phyloP scores from a whole-genome alignment of 2,113 vertebrate genomes.

The Butastur rufipennis region DNA sequence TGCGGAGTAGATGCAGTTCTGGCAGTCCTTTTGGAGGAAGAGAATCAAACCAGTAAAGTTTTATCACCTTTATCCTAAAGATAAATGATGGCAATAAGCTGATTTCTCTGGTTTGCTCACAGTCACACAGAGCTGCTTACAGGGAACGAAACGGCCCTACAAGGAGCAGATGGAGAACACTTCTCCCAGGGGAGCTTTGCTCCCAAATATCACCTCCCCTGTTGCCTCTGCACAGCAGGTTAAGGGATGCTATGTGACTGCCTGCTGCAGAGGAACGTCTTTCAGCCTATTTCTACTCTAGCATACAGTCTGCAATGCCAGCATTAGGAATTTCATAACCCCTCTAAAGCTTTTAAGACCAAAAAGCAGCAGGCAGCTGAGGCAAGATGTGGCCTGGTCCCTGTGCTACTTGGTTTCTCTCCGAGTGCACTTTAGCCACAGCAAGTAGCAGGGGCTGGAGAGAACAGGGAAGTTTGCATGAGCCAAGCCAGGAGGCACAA shows the following conservation, averaged over 20 bases:
- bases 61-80: constrained; percentile 50
- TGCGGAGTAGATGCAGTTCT: background rate
- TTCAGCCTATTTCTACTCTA: background rate
- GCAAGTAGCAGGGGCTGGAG: background rate
- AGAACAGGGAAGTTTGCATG: background rate
- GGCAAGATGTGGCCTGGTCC: background rate
- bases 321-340: background rate
- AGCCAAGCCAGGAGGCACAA: background rate
- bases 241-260: background rate
- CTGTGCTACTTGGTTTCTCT: background rate
- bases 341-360: background rate
- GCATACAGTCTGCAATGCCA: background rate
- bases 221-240: background rate
- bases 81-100: constrained; percentile 54
- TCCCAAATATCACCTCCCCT: constrained; percentile 39
- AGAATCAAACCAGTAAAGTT: constrained; percentile 38
- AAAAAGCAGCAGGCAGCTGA: background rate
- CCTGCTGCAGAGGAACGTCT: background rate
- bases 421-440: background rate
- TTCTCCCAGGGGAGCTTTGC: constrained; percentile 29
- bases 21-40: background rate
- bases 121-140: background rate
- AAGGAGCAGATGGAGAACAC: constrained; percentile 31
- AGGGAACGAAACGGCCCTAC: background rate
- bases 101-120: constrained; percentile 38